Conservation (phyloP, 1,140 invertebrate species). For the Andrena cerasifolii region DNA sequence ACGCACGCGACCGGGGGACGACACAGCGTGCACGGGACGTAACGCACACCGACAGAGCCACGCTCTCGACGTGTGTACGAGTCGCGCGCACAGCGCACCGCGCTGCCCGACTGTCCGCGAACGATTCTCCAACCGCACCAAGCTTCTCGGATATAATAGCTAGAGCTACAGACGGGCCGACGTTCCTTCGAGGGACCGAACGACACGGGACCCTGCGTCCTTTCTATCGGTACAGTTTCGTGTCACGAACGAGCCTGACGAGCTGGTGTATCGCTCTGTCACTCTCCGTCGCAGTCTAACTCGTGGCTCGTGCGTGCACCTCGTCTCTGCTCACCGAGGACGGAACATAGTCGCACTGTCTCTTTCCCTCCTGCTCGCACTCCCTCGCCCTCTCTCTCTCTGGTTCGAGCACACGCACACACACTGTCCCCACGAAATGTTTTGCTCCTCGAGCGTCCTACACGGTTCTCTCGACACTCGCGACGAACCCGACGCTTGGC, state of each 20-base stretch:
- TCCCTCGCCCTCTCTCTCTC: slow-evolving; percentile 5
- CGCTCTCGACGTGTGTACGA: slow-evolving; percentile 28
- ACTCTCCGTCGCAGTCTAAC: slow-evolving; percentile 28
- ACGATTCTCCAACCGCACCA: too few species aligned
- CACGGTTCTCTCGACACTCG: neutral
- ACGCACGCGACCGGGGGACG: neutral
- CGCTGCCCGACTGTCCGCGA: neutral
- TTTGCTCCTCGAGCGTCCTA: neutral
- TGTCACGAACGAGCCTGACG: slow-evolving; percentile 32
- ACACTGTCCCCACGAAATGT: slow-evolving; percentile 8
- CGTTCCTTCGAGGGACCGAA: neutral
- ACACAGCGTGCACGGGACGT: slow-evolving; percentile 26
- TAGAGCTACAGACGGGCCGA: too few species aligned
- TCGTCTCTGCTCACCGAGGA: slow-evolving; percentile 14
- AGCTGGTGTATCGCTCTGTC: slow-evolving; percentile 46
- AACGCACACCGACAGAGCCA: slow-evolving; percentile 28
- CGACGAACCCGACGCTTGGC: neutral
- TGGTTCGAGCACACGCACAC: too few species aligned
- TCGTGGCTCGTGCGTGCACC: slow-evolving; percentile 43
- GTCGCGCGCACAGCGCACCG: slow-evolving; percentile 16
- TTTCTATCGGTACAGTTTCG: slow-evolving; percentile 10
- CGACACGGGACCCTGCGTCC: neutral
- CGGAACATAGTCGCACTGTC: slow-evolving; percentile 1
- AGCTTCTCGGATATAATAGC: too few species aligned
- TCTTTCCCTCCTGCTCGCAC: slow-evolving; percentile 10